Percentiles rank a stretch among this genome's conserved stretches.
Conservation (phyloP, 2,113 vertebrate species). For the Tauraco erythrolophus region DNA sequence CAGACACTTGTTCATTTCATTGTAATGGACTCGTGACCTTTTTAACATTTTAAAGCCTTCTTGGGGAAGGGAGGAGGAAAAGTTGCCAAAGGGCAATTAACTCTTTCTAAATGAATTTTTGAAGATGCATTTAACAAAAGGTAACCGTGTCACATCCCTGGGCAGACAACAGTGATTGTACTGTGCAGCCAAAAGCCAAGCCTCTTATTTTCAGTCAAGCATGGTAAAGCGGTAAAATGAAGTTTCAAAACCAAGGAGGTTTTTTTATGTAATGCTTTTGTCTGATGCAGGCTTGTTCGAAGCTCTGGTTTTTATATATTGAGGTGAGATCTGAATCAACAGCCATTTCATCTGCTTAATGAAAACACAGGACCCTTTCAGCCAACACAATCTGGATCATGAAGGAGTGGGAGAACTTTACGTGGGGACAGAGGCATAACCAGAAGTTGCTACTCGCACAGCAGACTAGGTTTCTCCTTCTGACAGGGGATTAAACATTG, state of each 20-base stretch:
- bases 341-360: neutral
- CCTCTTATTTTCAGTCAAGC: slow-evolving; percentile 33
- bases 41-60: slow-evolving; percentile 36
- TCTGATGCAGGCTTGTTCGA: neutral
- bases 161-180: slow-evolving; percentile 48
- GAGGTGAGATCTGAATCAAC: neutral
- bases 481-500: neutral
- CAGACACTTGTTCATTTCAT: slow-evolving; percentile 32
- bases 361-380: neutral
- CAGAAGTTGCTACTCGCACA: neutral
- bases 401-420: neutral
- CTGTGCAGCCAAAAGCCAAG: slow-evolving; percentile 35
- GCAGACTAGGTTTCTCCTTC: neutral
- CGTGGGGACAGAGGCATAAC: neutral
- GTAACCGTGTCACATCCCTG: slow-evolving; percentile 3
- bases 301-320: neutral
- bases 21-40: slow-evolving; percentile 12
- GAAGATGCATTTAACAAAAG: slow-evolving; percentile 49
- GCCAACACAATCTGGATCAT: neutral
- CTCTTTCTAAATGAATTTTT: slow-evolving; percentile 63
- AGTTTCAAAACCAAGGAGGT: neutral
- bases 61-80: slow-evolving; percentile 50
- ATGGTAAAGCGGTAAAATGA: slow-evolving; percentile 19
- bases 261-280: neutral
- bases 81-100: slow-evolving; percentile 47